Percentiles rank a stretch among this genome's conserved stretches.
These are phyloP conservation scores for Luperina nickerlii DNA, from an alignment of 2,888 invertebrate genomes.

Conservation along the genomic window DNA sequence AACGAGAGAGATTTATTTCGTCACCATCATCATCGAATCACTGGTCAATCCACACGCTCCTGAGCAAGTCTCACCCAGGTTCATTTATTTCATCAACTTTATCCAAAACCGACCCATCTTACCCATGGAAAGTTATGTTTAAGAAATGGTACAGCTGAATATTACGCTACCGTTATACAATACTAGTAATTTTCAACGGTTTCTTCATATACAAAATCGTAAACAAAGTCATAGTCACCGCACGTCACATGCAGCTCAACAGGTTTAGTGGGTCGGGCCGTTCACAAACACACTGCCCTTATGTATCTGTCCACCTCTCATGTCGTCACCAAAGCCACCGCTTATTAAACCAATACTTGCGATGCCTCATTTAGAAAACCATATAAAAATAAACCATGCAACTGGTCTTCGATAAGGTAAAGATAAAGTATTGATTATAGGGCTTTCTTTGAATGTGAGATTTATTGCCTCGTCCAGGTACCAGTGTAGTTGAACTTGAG, in stretches of 20 bases:
- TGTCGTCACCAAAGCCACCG: conserved; percentile 59
- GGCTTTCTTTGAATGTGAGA: conserved; percentile 54
- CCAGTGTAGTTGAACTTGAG: conserved; percentile 40
- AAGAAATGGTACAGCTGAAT: background rate
- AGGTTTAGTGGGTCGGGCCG: conserved; percentile 84
- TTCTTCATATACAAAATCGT: conserved; percentile 43
- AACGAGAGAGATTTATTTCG: background rate
- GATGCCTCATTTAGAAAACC: conserved; percentile 65
- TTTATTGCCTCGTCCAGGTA: conserved; percentile 34
- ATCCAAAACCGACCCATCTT: background rate
- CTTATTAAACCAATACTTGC: conserved; percentile 66
- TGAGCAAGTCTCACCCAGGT: background rate
- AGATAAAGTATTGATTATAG: conserved; percentile 47
- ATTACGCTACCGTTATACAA: background rate
- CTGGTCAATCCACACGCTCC: background rate
- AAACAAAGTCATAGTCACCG: conserved; percentile 70
- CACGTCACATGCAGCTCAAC: conserved; percentile 73
- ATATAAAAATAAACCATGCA: conserved; percentile 62
- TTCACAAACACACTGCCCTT: conserved; percentile 77
- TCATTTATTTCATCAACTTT: background rate
- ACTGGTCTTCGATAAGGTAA: conserved; percentile 47
- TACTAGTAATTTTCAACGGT: background rate
- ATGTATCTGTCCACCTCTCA: conserved; percentile 69
- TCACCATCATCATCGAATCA: background rate
- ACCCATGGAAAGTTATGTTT: background rate